Evolutionary conservation across 1,140 invertebrate genomes (phyloP), one percentile per base, ranked within the genome.

Genomic region (Sinella curviseta): DNA sequence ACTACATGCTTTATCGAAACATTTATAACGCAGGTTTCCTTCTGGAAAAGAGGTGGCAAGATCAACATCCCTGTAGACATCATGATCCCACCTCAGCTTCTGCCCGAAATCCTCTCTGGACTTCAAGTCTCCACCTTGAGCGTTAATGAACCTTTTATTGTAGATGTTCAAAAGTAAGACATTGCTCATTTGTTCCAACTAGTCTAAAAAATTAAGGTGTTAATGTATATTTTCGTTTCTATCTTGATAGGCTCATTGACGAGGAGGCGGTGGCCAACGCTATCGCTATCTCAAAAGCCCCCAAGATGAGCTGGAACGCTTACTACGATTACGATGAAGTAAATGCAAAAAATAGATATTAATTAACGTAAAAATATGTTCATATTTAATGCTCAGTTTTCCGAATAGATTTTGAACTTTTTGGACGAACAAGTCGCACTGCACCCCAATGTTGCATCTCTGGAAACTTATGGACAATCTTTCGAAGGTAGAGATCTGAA

Each of bases 341-440:
- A 75, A 70, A 70, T 14, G 12, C 24, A 17, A 60, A 48, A 48
- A 48, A 48, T 8, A 17, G 4, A 17, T 48, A 8, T 48, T 17
- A 48, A 48, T 48, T 8, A 48, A 48, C 17, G 39, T 8, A 48
- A 48, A 48, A 48, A 48, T 17, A 48, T 8, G 4, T 48, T 48
- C 17, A 48, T 48, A 8, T 48, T 48, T 48, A n/a, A n/a, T n/a
- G n/a, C n/a, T n/a, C n/a, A n/a, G n/a, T n/a, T n/a, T n/a, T n/a
- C n/a, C n/a, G n/a, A n/a, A 17, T 48, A 77, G 54, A 75, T 79
- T 26, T 1, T 77, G 48, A 17, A 74, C 28, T 80, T 79, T 26
- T 57, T 82, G 28, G 81, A 82, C 28, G 78, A 82, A 54, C 54
- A 48, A 65, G 81, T 36, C 26, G 76, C 76, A 2, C 14, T 30